These are phyloP conservation scores for Terebella lapidaria DNA, from an alignment of 2,888 invertebrate genomes.

Conservation along the genomic window DNA sequence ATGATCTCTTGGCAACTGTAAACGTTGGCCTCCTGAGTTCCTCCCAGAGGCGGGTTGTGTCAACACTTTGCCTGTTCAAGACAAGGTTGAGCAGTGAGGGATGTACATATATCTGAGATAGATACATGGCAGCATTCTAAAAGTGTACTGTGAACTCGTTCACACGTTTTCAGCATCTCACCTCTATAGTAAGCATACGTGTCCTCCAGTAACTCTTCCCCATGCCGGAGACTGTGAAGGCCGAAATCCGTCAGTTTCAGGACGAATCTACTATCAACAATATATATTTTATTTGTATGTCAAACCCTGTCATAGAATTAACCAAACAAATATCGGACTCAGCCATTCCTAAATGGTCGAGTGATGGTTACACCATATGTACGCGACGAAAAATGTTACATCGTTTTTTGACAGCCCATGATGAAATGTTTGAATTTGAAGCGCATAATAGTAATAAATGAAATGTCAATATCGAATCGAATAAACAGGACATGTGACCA, in stretches of 20 bases:
- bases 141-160: too few relatives aligned
- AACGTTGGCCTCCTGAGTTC: constrained; percentile 56
- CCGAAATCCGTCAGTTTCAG: constrained; percentile 97
- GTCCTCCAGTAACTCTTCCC: constrained; percentile 34
- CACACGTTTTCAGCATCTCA: too few relatives aligned
- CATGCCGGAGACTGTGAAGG: constrained; percentile 68
- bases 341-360: not conserved
- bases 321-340: too few relatives aligned
- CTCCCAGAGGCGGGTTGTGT: constrained; percentile 48
- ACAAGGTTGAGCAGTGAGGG: too few relatives aligned
- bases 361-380: not conserved
- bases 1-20: constrained; percentile 89
- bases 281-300: constrained; percentile 89
- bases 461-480: not conserved
- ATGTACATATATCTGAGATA: too few relatives aligned
- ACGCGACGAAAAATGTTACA: too few relatives aligned
- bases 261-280: constrained; percentile 94
- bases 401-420: too few relatives aligned
- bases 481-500: too few relatives aligned
- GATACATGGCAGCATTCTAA: too few relatives aligned
- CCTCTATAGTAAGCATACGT: constrained; percentile 44
- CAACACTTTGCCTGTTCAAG: constrained; percentile 63
- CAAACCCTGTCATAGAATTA: constrained; percentile 80
- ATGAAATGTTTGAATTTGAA: too few relatives aligned
- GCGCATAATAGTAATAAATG: not conserved